Evolutionary conservation across 2,888 invertebrate genomes (phyloP), one percentile per base, ranked within the genome.

Genomic region (Cinara cedri): DNA sequence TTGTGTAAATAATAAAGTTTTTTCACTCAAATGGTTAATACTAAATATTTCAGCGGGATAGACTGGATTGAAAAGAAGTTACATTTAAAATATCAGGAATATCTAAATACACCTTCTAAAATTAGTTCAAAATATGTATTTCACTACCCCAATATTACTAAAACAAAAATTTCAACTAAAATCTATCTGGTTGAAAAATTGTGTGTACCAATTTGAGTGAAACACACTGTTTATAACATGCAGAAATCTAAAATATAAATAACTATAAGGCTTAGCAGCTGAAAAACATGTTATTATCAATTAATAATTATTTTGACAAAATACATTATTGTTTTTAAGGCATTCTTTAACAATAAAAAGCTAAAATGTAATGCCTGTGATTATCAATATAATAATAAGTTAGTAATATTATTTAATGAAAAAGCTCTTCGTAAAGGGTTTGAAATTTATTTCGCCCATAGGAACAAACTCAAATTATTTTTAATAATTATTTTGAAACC

Each of bases 261-360:
- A 34, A 34, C 34, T 4, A 34, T 34, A 4, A 34, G 6, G n/a
- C 21, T 49, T 51, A 51, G 14, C 2, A 1, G 10, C 6, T 21
- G 0, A 3, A 1, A 21, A 44, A 21, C 14, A 65, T 8, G 44
- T 24, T 24, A 26, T 26, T 16, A 4, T 60, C 8, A 46, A 60
- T 34, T 57, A 49, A 72, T 10, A 72, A 1, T 26, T n/a, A 21
- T 4, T 1, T 63, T 21, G 34, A 51, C 1, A 0, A 63, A 51
- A 74, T 11, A 34, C 10, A 49, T 54, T 42, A 34, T 70, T 24
- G 16, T 54, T 63, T 42, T 51, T 75, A 75, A 75, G 74, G 74
- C 74, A 75, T 63, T 63, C 54, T 65, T 65, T 42, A 74, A 63
- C 54, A 21, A 51, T 72, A 72, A 34, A 51, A 49, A 62, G 19